Base-by-base conservation (phyloP, 2,888 invertebrate genomes). In the Machimus atricapillus region DNA sequence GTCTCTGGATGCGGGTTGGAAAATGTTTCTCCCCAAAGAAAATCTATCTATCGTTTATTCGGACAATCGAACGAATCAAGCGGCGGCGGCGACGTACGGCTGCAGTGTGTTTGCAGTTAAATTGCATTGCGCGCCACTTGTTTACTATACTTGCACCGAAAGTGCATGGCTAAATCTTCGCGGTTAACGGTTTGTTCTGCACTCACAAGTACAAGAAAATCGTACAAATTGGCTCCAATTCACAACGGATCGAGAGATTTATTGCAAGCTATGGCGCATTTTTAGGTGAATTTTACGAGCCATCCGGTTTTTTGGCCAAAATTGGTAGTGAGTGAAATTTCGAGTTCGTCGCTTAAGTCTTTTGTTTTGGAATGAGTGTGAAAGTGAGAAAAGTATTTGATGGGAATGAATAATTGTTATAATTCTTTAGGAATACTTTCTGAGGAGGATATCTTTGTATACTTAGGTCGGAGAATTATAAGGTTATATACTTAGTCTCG, bases 201-300 rank as follows among this genome's bases (percentile, higher is more conserved):
- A 43, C 43, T 34, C 43, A n/a, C 66, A 43, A 43, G 19, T 27
- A 79, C 40, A 31, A 27, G 52, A 27, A 52, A 46, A 3, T n/a
- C 52, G 52, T 52, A 52, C 52, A 79, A 79, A 79, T 79, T 79
- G 79, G 27, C 16, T 46, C 27, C 52, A 79, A 79, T 79, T 43
- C 46, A 79, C 23, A 79, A 27, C 43, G 16, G 40, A 46, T 16
- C 14, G 79, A n/a, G 23, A 79, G 52, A 52, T 79, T 79, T 46
- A 27, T 79, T 27, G 52, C 46, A 66, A 66, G 19, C 66, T 12
- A 12, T 23, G 66, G 66, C 19, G 27, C 66, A 66, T 66, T 66
- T 66, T 66, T 66, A 19, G 66, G 9, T 66, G 4, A 66, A 66
- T 66, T 66, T 66, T 66, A 66, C 66, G 66, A 66, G 19, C 27